Base-by-base conservation (phyloP, 2,113 vertebrate species). In the Ifrita kowaldi region DNA sequence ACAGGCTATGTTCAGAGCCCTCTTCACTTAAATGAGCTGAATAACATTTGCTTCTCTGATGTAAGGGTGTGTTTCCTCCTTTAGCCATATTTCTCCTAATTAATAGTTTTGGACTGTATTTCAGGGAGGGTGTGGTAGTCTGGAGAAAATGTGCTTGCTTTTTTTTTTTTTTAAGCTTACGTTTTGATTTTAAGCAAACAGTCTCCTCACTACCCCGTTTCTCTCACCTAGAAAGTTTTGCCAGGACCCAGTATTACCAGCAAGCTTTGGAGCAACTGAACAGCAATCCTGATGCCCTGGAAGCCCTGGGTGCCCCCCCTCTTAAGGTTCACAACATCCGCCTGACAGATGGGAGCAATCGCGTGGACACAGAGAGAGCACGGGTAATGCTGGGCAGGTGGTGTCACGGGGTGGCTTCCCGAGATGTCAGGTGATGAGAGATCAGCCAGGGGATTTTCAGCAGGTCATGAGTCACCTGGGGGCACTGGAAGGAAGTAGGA, bases 271-370 rank as follows among this genome's bases (percentile, higher is more conserved):
- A 98, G 91, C 96, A 98, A 33, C 89, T 99, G 86, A 97, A 97
- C 7, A 83, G 81, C 37, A 97, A 89, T 84, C 74, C 98, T 1
- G 12, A 85, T 49, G 98, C 98, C n/a, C 97, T 98, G 97, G 98
- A 98, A 33, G 97, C 95, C 14, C 97, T 99, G 62, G 98, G 98
- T 13, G 98, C 98, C 1, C 97, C 98, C 1, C 98, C 98, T 1
- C 96, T 99, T 19, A 98, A 96, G 32, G 97, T 98, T 62, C 97
- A 98, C 96, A 97, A 98, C 95, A 98, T 99, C 86, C 97, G 47
- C 9, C 97, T 99, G 92, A 97, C 65, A 0, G 98, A 99, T 96
- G 86, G 87, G 75, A 81, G 97, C 78, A 99, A 99, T 87, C 83
- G 69, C 0, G 93, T 99, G 62, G 98, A 98, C 94, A 96, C 93